phyloP scores from a whole-genome alignment of 2,797 vertebrate genomes.

The Denticeps clupeoides region DNA sequence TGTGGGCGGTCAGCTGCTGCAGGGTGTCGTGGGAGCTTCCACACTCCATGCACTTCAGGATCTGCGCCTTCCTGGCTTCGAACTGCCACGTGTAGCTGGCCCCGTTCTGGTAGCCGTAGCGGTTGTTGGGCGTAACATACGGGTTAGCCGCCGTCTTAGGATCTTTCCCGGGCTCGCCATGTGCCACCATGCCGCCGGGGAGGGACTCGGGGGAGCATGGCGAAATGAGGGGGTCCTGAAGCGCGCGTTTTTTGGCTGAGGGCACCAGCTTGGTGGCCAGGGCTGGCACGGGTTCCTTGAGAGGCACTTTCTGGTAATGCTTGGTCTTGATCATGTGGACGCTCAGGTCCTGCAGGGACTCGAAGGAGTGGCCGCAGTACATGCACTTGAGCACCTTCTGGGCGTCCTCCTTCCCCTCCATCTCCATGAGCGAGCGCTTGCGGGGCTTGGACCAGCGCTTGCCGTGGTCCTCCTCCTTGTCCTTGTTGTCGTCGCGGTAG shows the following conservation, averaged over 20 bases:
- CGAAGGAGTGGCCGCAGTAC: constrained; percentile 97
- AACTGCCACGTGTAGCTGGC: constrained; percentile 99
- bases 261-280: constrained; percentile 86
- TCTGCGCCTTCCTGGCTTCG: constrained; percentile 94
- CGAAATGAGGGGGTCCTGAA: constrained; percentile 80
- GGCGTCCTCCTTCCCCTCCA: constrained; percentile 95
- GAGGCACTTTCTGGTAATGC: constrained; percentile 99
- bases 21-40: constrained; percentile 95
- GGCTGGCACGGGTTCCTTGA: constrained; percentile 96
- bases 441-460: constrained; percentile 93
- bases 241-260: constrained; percentile 86
- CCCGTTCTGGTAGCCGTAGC: constrained; percentile 97
- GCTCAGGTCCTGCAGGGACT: constrained; percentile 94
- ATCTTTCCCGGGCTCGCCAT: constrained; percentile 78
- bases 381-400: constrained; percentile 98
- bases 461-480: constrained; percentile 82
- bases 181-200: no score
- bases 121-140: constrained; percentile 94
- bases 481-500: constrained; percentile 95
- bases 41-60: constrained; percentile 98
- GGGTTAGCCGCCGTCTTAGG: constrained; percentile 83
- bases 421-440: constrained; percentile 93
- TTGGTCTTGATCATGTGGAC: constrained; percentile 99
- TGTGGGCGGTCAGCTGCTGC: constrained; percentile 96
- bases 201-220: constrained; percentile 87